Evolutionary conservation across 1,140 invertebrate species (phyloP), one percentile per base, ranked within the genome.

Genomic region (Aradophagus sp.): DNA sequence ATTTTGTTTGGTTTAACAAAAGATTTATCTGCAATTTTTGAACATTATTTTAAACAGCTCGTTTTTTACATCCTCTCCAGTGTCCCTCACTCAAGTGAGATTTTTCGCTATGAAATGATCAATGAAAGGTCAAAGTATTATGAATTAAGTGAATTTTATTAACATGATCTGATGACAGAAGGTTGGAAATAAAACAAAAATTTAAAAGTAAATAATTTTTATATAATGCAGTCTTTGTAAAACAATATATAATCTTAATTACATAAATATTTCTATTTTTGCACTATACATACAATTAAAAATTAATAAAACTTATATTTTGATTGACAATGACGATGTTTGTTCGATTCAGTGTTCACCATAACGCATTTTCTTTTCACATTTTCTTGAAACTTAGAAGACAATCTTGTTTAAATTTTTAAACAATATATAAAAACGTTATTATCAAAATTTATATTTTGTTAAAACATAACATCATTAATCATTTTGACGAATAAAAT

Each of bases 171-270:
- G n/a, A n/a, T n/a, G n/a, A n/a, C n/a, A n/a, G n/a, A n/a, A n/a
- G n/a, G n/a, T n/a, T n/a, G n/a, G n/a, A 52, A 36, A 41, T 12
- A 10, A 27, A 45, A 36, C 26, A 5, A 45, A 29, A 56, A 47
- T 39, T 32, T 59, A 42, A 67, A 62, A 52, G 41, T 56, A 26
- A 35, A 5, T 69, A 26, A 39, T 29, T 31, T 45, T 36, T 27
- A 27, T 58, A 45, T 35, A 58, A 45, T 58, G 41, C 53, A 58
- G 41, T 58, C 53, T 58, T 58, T 29, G 7, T 50, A 35, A 14
- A 8, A 48, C 35, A 48, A 35, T 48, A 50, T 35, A 38, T 70
- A 62, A 45, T 70, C 58, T 63, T 71, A 44, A 16, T 44, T 16
- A 31, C 31, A 31, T 44, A 42, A 65, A 53, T 29, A 29, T 29